phyloP scores from a whole-genome alignment of 2,797 vertebrate species.

The Onychomys leucogaster region DNA sequence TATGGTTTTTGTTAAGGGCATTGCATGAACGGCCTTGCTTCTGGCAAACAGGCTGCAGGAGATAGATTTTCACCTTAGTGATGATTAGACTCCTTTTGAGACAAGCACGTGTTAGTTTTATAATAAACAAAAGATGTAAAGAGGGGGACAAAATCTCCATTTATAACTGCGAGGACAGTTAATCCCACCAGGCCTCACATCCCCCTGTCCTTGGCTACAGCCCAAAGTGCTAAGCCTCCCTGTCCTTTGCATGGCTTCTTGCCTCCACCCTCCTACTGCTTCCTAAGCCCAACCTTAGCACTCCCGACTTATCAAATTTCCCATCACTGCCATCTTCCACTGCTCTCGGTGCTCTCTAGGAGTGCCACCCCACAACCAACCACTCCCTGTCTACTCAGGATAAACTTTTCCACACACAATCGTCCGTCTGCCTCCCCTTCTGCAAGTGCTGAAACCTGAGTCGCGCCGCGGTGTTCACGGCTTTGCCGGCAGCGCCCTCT shows the following conservation, averaged over 20 bases:
- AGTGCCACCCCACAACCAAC: not conserved
- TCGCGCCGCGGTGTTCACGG: slow-evolving; percentile 13
- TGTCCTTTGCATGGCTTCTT: slow-evolving; percentile 57
- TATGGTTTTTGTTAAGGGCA: slow-evolving; percentile 52
- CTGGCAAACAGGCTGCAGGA: not conserved
- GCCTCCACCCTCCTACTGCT: not conserved
- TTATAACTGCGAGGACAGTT: slow-evolving; percentile 81
- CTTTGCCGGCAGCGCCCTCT: slow-evolving; percentile 78
- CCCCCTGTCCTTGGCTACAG: slow-evolving; percentile 74
- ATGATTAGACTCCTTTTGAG: slow-evolving; percentile 75
- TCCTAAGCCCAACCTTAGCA: not conserved
- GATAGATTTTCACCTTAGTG: slow-evolving; percentile 67
- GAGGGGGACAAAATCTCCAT: slow-evolving; percentile 68
- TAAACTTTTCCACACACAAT: slow-evolving; percentile 30
- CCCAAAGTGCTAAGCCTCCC: slow-evolving; percentile 75
- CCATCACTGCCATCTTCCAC: not conserved
- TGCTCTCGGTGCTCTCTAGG: not conserved
- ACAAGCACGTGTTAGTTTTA: slow-evolving; percentile 74
- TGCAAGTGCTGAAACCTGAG: slow-evolving; percentile 71
- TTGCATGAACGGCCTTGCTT: slow-evolving; percentile 48
- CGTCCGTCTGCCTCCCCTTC: not conserved
- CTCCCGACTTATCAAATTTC: not conserved
- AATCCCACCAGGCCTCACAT: slow-evolving; percentile 78
- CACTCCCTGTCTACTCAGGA: not conserved
- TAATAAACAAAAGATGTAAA: slow-evolving; percentile 82